Conservation (phyloP, 2,888 invertebrate genomes). For the Agrochola macilenta region DNA sequence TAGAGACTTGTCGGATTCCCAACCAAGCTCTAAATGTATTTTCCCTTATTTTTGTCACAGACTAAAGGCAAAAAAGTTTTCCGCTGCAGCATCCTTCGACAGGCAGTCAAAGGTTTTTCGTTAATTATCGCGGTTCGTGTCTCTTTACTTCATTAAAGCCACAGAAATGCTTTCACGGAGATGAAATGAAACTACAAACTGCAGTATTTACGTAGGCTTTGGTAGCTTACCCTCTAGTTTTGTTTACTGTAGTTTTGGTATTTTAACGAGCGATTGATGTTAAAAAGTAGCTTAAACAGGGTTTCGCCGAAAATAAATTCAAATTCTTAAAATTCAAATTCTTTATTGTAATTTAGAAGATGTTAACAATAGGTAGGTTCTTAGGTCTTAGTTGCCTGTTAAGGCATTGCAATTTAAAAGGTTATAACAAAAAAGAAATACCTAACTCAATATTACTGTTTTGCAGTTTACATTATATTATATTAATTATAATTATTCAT, state of each 20-base stretch:
- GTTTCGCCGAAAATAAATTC: too few species aligned
- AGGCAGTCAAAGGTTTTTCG: conserved; percentile 47
- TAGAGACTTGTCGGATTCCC: neutral
- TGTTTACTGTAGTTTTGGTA: neutral
- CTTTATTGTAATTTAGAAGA: too few species aligned
- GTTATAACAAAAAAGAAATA: too few species aligned
- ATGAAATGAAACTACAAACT: conserved; percentile 31
- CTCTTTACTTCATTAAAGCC: conserved; percentile 45
- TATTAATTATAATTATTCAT: too few species aligned
- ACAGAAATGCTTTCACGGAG: conserved; percentile 44
- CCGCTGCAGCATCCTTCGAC: neutral
- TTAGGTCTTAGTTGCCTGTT: too few species aligned
- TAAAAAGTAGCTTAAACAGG: neutral
- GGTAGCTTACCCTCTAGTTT: neutral
- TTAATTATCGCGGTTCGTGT: conserved; percentile 47
- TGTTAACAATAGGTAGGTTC: too few species aligned
- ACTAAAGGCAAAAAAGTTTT: conserved; percentile 4
- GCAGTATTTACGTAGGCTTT: neutral
- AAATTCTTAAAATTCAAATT: too few species aligned
- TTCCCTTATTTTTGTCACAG: conserved; percentile 8
- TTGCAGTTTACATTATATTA: too few species aligned
- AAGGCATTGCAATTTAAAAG: too few species aligned
- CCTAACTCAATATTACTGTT: too few species aligned
- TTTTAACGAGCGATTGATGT: neutral
- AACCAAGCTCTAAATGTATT: neutral